Conservation (phyloP, 2,888 invertebrate species). For the Leptura quadrifasciata region DNA sequence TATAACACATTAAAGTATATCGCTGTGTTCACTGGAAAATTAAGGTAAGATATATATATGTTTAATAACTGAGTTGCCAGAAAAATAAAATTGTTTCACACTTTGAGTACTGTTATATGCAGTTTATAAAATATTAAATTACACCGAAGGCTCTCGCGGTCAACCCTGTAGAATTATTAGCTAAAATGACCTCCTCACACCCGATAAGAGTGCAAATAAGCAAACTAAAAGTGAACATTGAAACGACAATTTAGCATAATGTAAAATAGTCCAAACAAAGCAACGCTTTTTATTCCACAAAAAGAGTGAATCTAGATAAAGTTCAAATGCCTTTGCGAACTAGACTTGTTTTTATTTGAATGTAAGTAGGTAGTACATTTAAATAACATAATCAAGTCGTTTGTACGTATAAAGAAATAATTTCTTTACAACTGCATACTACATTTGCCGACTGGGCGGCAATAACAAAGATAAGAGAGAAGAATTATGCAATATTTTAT, state of each 20-base stretch:
- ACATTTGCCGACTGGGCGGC: conserved; percentile 23
- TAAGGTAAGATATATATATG: no score
- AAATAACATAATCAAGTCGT: conserved; percentile 38
- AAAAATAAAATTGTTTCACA: no score
- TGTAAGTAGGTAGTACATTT: conserved; percentile 33
- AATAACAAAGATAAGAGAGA: conserved; percentile 22
- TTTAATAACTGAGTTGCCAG: no score
- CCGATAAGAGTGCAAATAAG: conserved; percentile 31
- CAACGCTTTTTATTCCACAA: conserved; percentile 35
- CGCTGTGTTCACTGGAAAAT: no score
- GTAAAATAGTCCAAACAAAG: conserved; percentile 39
- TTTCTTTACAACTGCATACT: conserved; percentile 23
- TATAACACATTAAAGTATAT: no score
- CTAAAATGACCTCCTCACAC: conserved; percentile 22
- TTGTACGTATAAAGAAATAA: conserved; percentile 32
- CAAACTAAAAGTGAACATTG: conserved; percentile 17
- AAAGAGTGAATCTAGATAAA: conserved; percentile 38
- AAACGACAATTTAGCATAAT: conserved; percentile 38
- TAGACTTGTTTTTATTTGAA: conserved; percentile 40
- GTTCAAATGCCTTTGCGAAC: conserved; percentile 37
- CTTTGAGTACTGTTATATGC: no score
- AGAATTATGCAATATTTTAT: conserved; percentile 21
- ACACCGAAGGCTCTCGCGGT: background rate
- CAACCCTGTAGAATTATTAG: conserved; percentile 17
- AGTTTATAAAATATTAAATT: no score